Evolutionary conservation across 2,888 invertebrate species (phyloP).

Genomic region (Iselma pallidipennis): DNA sequence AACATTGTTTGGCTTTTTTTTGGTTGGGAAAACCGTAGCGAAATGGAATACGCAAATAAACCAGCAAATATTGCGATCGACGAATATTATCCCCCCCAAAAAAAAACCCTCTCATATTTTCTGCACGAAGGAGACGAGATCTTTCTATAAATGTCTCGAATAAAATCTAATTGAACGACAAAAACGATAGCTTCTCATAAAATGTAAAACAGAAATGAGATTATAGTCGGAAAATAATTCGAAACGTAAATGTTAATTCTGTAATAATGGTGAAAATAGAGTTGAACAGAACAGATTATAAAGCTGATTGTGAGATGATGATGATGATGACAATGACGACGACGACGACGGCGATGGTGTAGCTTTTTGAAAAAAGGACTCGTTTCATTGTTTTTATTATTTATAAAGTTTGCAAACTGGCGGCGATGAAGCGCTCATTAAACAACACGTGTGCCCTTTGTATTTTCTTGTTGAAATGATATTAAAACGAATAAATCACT

Average conservation of each 20-base stretch:
- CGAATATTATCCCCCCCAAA: neutral
- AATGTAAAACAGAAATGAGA: neutral
- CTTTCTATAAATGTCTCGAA: neutral
- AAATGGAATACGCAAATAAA: neutral
- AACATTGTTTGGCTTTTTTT: neutral
- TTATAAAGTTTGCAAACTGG: neutral
- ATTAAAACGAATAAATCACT: constrained; percentile 28
- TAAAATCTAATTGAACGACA: neutral
- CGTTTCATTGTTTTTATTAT: neutral
- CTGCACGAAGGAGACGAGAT: neutral
- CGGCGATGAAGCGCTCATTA: constrained; percentile 6
- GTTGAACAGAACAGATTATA: no score
- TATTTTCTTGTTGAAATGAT: constrained; percentile 17
- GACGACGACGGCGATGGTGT: no score
- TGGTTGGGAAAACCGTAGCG: neutral
- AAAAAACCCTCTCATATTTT: neutral
- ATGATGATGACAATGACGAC: no score
- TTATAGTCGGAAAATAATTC: no score
- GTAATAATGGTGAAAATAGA: neutral
- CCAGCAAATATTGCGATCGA: neutral
- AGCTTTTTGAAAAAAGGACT: neutral
- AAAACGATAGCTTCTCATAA: neutral
- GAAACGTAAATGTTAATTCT: neutral
- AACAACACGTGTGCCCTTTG: constrained; percentile 19
- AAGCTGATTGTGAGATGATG: no score